A percentile compares a stretch with the other conserved stretches of the same genome.
Evolutionary conservation across 1,140 invertebrate species (phyloP).

Genomic region (Euwallacea fornicatus): DNA sequence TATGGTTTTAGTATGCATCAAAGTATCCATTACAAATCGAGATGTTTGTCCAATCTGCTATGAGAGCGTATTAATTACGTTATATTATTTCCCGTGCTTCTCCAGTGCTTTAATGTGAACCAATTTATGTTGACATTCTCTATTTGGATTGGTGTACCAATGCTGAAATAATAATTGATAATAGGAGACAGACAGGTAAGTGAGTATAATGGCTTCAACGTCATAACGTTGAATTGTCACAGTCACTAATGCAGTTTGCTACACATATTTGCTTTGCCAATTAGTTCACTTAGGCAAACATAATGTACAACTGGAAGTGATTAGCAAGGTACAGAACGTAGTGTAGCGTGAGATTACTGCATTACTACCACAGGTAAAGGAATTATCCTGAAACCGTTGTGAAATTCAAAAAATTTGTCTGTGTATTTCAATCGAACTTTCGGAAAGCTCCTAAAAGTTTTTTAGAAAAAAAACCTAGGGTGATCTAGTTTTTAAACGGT

Average conservation of each 20-base stretch:
- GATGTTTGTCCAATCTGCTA: background rate
- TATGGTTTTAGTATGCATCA: background rate
- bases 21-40: background rate
- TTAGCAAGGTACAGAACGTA: too few species aligned
- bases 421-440: too few species aligned
- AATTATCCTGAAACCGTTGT: too few species aligned
- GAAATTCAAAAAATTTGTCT: too few species aligned
- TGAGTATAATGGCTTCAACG: constrained; percentile 3
- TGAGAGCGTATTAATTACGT: background rate
- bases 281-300: background rate
- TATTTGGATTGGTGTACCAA: constrained; percentile 1
- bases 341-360: too few species aligned
- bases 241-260: constrained; percentile 1
- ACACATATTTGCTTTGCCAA: constrained; percentile 6
- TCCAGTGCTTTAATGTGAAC: background rate
- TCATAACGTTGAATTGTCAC: constrained; percentile 6
- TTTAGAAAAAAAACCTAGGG: too few species aligned
- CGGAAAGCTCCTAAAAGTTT: too few species aligned
- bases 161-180: constrained; percentile 18
- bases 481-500: too few species aligned
- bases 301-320: too few species aligned
- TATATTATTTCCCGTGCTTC: too few species aligned
- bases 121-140: constrained; percentile 8
- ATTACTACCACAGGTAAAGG: too few species aligned
- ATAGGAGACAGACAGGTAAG: constrained; percentile 5